Conservation (phyloP, 2,113 vertebrate genomes). For the Callithrix jacchus region DNA sequence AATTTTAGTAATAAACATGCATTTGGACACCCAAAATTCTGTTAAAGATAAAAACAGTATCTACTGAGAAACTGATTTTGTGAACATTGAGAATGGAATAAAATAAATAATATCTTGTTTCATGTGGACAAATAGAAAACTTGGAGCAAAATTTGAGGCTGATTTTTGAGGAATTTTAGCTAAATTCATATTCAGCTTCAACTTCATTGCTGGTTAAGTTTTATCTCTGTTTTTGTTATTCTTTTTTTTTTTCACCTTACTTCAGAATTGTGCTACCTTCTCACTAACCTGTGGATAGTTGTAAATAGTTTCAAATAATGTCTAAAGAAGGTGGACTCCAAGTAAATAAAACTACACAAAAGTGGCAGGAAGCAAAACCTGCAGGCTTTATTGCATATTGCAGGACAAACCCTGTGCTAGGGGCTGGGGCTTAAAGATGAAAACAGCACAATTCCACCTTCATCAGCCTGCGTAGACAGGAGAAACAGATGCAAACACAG, state of each 20-base stretch:
- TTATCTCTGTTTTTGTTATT: background rate
- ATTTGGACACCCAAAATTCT: background rate
- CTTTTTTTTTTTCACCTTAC: background rate
- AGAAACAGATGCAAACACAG: background rate
- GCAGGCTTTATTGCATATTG: background rate
- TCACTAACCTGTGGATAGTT: background rate
- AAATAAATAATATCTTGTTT: background rate
- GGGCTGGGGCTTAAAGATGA: background rate
- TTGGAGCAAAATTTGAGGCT: background rate
- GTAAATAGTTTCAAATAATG: background rate
- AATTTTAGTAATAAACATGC: conserved; percentile 1
- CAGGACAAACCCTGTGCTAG: background rate
- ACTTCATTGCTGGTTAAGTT: background rate
- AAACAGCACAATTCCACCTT: background rate
- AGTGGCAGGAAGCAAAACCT: background rate
- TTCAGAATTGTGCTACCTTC: background rate
- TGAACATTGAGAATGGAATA: background rate
- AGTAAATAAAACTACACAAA: background rate
- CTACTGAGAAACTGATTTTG: background rate
- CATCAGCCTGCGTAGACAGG: background rate
- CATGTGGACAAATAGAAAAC: background rate
- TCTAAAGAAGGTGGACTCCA: background rate
- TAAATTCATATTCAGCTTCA: background rate
- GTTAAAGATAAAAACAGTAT: background rate
- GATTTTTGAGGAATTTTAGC: background rate